These are phyloP conservation scores for Torymus aiolomorphi DNA, from an alignment of 2,888 invertebrate species.

Conservation along the genomic window DNA sequence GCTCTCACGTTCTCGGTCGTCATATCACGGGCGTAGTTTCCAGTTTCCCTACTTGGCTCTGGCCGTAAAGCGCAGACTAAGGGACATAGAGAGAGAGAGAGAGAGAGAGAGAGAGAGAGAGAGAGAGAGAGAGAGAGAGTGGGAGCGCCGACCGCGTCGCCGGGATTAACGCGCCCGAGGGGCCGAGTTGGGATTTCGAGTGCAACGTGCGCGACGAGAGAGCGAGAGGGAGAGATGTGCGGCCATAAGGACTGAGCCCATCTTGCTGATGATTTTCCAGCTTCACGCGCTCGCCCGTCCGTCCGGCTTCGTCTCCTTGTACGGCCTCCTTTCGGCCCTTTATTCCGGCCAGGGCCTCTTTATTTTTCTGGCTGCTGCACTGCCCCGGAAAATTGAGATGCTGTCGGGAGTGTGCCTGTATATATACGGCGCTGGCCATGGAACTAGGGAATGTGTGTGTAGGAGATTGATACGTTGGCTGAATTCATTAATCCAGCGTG, in stretches of 20 bases:
- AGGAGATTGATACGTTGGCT: too few species aligned
- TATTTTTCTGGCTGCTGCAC: too few species aligned
- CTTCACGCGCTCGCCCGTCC: neutral
- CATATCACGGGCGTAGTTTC: constrained; percentile 45
- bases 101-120: too few species aligned
- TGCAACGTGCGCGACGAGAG: neutral
- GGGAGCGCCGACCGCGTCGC: constrained; percentile 4
- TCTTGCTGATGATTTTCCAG: constrained; percentile 36
- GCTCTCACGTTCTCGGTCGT: constrained; percentile 15
- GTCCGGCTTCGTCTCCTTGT: neutral
- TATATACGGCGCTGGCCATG: too few species aligned
- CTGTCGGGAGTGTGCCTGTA: too few species aligned
- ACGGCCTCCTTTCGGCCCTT: neutral
- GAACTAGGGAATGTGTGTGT: too few species aligned
- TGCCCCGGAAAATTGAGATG: too few species aligned
- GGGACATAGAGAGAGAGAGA: too few species aligned
- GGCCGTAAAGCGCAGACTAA: constrained; percentile 15
- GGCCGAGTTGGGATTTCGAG: constrained; percentile 35
- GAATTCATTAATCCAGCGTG: too few species aligned
- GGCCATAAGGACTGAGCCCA: constrained; percentile 10
- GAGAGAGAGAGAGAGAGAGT: too few species aligned
- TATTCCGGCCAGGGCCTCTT: neutral
- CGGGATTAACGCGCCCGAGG: constrained; percentile 46
- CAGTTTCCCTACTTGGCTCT: constrained; percentile 36
- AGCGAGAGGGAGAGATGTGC: neutral